Evolutionary conservation across 2,113 vertebrate genomes (phyloP).

Genomic region (Ornithorhynchus anatinus): DNA sequence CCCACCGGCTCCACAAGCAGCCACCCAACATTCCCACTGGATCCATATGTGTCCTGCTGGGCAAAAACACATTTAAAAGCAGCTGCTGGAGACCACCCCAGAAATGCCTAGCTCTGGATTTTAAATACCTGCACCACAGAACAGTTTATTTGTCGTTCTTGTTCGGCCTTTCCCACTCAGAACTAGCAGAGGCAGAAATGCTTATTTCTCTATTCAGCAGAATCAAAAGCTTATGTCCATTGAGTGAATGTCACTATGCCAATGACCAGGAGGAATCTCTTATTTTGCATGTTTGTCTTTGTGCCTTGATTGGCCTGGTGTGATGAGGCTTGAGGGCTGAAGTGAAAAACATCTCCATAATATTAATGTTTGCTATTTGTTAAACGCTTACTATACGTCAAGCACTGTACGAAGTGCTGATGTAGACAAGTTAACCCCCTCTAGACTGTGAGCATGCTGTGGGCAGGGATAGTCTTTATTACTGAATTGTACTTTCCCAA

Average conservation of each 20-base stretch:
- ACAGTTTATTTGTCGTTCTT: not conserved
- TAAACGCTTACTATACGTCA: too few species aligned
- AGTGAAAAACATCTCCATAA: too few species aligned
- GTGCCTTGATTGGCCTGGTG: not conserved
- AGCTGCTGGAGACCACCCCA: not conserved
- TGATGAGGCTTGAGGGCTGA: too few species aligned
- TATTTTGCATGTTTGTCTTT: not conserved
- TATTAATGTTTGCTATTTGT: too few species aligned
- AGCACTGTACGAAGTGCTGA: too few species aligned
- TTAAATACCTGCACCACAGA: not conserved
- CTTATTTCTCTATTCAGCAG: too few species aligned
- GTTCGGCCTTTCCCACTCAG: not conserved
- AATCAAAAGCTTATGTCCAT: not conserved
- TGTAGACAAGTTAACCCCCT: too few species aligned
- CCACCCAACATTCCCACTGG: too few species aligned
- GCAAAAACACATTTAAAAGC: not conserved
- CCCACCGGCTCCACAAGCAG: too few species aligned
- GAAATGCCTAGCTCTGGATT: not conserved
- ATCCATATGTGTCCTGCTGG: not conserved
- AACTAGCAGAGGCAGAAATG: not conserved
- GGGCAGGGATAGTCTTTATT: too few species aligned
- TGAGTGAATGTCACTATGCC: slow-evolving; percentile 22
- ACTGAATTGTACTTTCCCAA: too few species aligned
- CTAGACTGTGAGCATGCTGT: too few species aligned
- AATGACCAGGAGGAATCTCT: not conserved